Percentiles rank a stretch among this genome's conserved stretches.
These are phyloP conservation scores for Drosophila neotestacea DNA, from an alignment of 2,888 invertebrate species.

Conservation along the genomic window DNA sequence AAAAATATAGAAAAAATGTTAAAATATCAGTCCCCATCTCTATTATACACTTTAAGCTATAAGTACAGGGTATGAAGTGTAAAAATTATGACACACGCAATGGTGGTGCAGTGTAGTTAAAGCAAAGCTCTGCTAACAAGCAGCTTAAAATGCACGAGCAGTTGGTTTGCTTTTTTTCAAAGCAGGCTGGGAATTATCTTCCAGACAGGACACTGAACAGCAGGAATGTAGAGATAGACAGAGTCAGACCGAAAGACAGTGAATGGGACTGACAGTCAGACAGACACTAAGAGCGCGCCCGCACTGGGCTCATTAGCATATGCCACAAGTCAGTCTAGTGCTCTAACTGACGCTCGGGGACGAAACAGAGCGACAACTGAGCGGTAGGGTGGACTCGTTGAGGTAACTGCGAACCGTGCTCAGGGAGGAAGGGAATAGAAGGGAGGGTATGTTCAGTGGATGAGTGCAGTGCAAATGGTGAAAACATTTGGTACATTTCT, in stretches of 20 bases:
- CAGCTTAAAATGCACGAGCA: conserved; percentile 67
- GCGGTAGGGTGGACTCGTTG: conserved; percentile 16
- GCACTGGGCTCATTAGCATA: conserved; percentile 76
- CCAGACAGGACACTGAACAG: conserved; percentile 42
- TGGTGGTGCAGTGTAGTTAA: conserved; percentile 52
- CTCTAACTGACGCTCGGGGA: conserved; percentile 54
- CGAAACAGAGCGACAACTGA: conserved; percentile 34
- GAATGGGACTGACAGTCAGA: conserved; percentile 6
- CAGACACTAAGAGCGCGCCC: conserved; percentile 22
- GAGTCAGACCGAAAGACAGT: neutral
- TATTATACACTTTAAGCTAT: too few species aligned
- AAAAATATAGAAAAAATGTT: too few species aligned
- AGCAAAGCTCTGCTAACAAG: conserved; percentile 68
- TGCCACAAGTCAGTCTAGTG: conserved; percentile 71
- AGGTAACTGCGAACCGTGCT: neutral
- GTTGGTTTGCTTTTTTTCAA: conserved; percentile 23
- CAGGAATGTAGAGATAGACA: conserved; percentile 15
- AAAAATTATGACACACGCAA: conserved; percentile 66
- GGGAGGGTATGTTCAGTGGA: neutral
- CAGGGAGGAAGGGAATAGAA: neutral
- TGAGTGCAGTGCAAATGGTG: conserved; percentile 18
- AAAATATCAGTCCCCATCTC: too few species aligned
- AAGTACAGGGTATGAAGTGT: conserved; percentile 25
- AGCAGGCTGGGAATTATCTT: conserved; percentile 50
- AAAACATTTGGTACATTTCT: conserved; percentile 52